These are phyloP conservation scores for Hyalella azteca DNA, from an alignment of 2,888 invertebrate genomes.

Conservation along the genomic window DNA sequence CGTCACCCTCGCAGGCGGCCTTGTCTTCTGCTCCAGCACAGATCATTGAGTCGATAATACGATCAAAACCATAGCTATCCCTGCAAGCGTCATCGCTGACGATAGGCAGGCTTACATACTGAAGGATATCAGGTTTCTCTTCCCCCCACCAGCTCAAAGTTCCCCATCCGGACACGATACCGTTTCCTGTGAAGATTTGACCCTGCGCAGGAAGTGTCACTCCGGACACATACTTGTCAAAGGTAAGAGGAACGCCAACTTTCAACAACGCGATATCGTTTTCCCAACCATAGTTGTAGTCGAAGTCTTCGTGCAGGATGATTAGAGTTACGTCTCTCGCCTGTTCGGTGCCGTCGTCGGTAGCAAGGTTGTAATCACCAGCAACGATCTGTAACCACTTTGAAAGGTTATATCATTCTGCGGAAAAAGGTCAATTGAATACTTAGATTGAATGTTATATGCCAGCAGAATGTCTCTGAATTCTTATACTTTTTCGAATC, in stretches of 20 bases:
- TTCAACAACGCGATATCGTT: constrained; percentile 41
- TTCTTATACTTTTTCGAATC: too few relatives aligned
- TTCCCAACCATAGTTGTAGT: constrained; percentile 21
- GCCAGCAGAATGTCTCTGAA: too few relatives aligned
- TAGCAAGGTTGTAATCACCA: constrained; percentile 41
- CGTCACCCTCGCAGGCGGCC: too few relatives aligned
- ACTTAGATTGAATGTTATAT: too few relatives aligned
- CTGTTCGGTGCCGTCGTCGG: constrained; percentile 43
- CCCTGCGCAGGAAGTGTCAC: constrained; percentile 41
- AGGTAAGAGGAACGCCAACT: constrained; percentile 39
- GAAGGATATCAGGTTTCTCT: constrained; percentile 39
- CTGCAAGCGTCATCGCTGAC: constrained; percentile 58
- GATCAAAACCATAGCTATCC: constrained; percentile 42
- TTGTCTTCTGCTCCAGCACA: too few relatives aligned
- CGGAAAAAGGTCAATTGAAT: too few relatives aligned
- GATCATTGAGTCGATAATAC: constrained; percentile 58
- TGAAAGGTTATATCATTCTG: too few relatives aligned
- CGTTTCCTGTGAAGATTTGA: constrained; percentile 49
- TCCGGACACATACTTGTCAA: constrained; percentile 40
- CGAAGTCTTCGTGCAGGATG: constrained; percentile 51
- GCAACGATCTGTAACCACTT: constrained; percentile 46
- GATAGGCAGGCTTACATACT: constrained; percentile 58
- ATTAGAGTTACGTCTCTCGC: constrained; percentile 23
- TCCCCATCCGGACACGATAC: constrained; percentile 59
- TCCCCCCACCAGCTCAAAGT: constrained; percentile 38